Conservation (phyloP, 2,113 vertebrate species). For the Aegithalos caudatus region DNA sequence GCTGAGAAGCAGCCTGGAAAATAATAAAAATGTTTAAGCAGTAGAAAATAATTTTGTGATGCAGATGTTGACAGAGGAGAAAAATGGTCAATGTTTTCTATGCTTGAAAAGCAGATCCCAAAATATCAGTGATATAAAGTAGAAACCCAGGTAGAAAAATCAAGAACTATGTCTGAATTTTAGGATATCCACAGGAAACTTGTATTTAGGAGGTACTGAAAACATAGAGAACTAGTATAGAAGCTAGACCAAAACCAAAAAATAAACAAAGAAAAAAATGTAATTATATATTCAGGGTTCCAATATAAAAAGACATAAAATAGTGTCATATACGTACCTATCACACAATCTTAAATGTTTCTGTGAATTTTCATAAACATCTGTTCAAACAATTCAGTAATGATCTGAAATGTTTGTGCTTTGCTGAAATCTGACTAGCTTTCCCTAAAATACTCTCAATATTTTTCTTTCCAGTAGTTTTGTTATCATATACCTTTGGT, state of each 20-base stretch:
- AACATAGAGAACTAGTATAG: not conserved
- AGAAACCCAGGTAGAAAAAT: not conserved
- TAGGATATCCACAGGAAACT: not conserved
- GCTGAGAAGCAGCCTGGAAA: not conserved
- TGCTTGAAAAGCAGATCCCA: not conserved
- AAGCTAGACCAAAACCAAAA: not conserved
- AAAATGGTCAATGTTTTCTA: not conserved
- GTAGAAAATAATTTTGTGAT: not conserved
- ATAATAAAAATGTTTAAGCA: not conserved
- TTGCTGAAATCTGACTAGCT: not conserved
- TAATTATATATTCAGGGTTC: not conserved
- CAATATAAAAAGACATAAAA: not conserved
- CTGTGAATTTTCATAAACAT: not conserved
- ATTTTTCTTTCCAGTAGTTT: not conserved
- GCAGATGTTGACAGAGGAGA: not conserved
- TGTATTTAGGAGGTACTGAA: not conserved
- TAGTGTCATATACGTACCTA: not conserved
- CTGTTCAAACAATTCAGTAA: not conserved
- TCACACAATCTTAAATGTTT: not conserved
- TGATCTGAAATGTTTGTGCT: not conserved
- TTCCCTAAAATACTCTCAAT: not conserved
- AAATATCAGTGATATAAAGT: not conserved
- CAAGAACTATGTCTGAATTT: not conserved
- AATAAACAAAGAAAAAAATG: not conserved
- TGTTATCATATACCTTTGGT: not conserved